These are phyloP conservation scores for Agrochola lota DNA, from an alignment of 2,888 invertebrate genomes.

Conservation along the genomic window DNA sequence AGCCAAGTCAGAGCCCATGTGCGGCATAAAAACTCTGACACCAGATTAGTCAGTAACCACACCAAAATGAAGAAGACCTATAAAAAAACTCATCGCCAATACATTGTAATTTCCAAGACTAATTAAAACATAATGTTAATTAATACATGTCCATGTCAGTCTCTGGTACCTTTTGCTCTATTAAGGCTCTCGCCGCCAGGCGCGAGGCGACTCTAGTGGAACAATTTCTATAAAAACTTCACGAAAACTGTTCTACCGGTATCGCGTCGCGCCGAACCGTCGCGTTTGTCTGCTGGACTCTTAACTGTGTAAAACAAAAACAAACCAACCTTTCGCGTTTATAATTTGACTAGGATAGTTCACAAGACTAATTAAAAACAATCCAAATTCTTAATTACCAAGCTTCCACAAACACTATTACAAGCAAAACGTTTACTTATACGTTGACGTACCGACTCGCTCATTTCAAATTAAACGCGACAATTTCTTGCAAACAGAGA, in stretches of 20 bases:
- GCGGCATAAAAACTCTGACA: too few relatives aligned
- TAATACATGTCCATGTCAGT: background rate
- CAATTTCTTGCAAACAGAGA: conserved; percentile 1
- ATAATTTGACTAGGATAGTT: background rate
- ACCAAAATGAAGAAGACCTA: too few relatives aligned
- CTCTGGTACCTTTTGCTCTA: background rate
- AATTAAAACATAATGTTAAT: background rate
- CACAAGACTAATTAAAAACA: background rate
- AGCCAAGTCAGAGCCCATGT: too few relatives aligned
- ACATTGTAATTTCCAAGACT: background rate
- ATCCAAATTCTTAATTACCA: conserved; percentile 24
- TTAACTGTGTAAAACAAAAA: too few relatives aligned
- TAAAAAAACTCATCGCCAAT: too few relatives aligned
- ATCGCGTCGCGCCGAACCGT: too few relatives aligned
- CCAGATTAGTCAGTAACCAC: too few relatives aligned
- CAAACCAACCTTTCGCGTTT: background rate
- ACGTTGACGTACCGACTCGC: conserved; percentile 18
- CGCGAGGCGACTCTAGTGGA: too few relatives aligned
- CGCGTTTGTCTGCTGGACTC: too few relatives aligned
- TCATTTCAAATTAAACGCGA: conserved; percentile 36
- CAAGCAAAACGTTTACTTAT: conserved; percentile 15
- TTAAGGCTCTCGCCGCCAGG: too few relatives aligned
- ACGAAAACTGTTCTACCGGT: too few relatives aligned
- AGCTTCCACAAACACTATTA: conserved; percentile 17
- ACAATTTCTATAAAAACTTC: too few relatives aligned